These are phyloP conservation scores for Parapsyche elsis DNA, from an alignment of 1,140 invertebrate genomes.

Conservation along the genomic window DNA sequence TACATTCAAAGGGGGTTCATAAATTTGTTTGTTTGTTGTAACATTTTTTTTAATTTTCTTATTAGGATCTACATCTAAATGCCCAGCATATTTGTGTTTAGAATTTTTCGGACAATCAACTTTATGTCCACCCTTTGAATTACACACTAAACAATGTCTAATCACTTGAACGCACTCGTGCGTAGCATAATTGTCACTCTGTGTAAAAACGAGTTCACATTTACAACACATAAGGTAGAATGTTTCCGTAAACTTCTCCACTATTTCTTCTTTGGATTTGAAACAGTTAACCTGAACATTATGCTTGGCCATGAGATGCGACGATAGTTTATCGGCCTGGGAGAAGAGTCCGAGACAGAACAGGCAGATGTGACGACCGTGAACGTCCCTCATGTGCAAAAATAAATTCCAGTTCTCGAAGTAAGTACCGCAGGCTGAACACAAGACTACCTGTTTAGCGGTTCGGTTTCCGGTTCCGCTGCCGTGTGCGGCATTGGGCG, in stretches of 20 bases:
- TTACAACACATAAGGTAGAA: slow-evolving; percentile 82
- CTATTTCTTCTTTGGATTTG: slow-evolving; percentile 73
- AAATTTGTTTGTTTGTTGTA: not conserved
- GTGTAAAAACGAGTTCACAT: slow-evolving; percentile 79
- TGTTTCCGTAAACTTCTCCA: slow-evolving; percentile 72
- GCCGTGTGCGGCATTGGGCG: slow-evolving; percentile 56
- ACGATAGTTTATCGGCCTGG: slow-evolving; percentile 78
- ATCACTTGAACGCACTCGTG: slow-evolving; percentile 71
- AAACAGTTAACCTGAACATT: slow-evolving; percentile 75
- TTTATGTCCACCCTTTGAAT: slow-evolving; percentile 56
- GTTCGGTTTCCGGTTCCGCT: slow-evolving; percentile 69
- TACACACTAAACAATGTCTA: slow-evolving; percentile 56
- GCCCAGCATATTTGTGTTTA: slow-evolving; percentile 43
- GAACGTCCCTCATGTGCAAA: slow-evolving; percentile 81
- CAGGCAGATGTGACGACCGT: slow-evolving; percentile 80
- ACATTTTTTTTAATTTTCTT: slow-evolving; percentile 1
- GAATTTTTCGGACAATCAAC: slow-evolving; percentile 48
- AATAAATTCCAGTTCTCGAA: slow-evolving; percentile 88
- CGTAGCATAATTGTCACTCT: slow-evolving; percentile 77
- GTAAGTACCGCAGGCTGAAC: slow-evolving; percentile 81
- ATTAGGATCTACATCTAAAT: not conserved
- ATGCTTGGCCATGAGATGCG: slow-evolving; percentile 80
- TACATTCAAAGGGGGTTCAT: not conserved
- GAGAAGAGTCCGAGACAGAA: slow-evolving; percentile 84
- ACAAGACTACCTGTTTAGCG: slow-evolving; percentile 80